A percentile compares a stretch with the other conserved stretches of the same genome.
Conservation (phyloP, 2,113 vertebrate genomes). For the Colossoma macropomum region DNA sequence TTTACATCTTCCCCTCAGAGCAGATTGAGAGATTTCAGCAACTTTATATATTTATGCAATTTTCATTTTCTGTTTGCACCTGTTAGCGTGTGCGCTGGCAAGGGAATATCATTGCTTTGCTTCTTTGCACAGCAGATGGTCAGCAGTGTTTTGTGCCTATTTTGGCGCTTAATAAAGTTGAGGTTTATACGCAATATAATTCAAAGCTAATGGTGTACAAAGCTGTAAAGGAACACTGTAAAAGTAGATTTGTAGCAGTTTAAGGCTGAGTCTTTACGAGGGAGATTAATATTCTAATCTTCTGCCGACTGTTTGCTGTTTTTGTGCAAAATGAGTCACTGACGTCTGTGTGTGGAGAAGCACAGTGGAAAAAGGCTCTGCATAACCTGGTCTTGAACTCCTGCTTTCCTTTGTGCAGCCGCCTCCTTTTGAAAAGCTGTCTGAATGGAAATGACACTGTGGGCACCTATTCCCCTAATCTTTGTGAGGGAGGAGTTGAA, state of each 20-base stretch:
- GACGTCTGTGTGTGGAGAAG: background rate
- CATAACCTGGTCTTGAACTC: background rate
- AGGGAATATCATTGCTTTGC: background rate
- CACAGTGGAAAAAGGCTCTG: background rate
- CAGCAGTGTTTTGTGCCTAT: background rate
- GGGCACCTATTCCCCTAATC: background rate
- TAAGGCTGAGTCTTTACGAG: background rate
- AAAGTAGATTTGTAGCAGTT: background rate
- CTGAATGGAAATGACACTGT: slow-evolving; percentile 9
- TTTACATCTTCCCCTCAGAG: background rate
- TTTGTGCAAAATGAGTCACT: background rate
- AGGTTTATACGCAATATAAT: slow-evolving; percentile 3
- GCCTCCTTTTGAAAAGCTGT: background rate
- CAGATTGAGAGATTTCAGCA: slow-evolving; percentile 15
- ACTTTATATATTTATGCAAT: slow-evolving; percentile 15
- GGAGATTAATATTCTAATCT: slow-evolving; percentile 1
- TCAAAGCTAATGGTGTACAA: background rate
- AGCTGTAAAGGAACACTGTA: slow-evolving; percentile 1
- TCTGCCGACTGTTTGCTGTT: background rate
- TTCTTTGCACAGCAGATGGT: slow-evolving; percentile 31
- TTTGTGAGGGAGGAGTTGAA: background rate
- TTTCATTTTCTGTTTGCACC: slow-evolving; percentile 13
- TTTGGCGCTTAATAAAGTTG: slow-evolving; percentile 30
- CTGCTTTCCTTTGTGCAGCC: background rate
- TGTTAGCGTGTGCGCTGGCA: background rate